These are phyloP conservation scores for Augiades crinisus DNA, from an alignment of 2,888 invertebrate genomes.

Conservation along the genomic window DNA sequence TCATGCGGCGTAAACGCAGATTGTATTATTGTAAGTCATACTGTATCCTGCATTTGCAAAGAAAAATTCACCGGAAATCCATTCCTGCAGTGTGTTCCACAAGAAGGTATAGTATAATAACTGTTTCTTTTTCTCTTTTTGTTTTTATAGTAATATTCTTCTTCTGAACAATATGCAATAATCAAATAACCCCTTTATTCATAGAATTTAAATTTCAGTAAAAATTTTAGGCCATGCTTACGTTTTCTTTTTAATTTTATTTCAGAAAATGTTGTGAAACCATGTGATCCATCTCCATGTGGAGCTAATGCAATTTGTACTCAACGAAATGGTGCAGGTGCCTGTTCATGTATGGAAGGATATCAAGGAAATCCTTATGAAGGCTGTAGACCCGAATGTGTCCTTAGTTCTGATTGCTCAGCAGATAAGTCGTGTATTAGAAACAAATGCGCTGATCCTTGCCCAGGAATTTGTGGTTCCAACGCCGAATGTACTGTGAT, in stretches of 20 bases:
- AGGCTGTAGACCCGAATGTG: slow-evolving; percentile 93
- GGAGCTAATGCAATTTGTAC: slow-evolving; percentile 91
- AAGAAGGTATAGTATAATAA: slow-evolving; percentile 63
- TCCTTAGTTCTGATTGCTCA: slow-evolving; percentile 91
- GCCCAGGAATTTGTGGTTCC: slow-evolving; percentile 91
- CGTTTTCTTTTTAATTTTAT: slow-evolving; percentile 28
- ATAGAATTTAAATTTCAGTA: too few relatives aligned
- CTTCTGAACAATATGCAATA: too few relatives aligned
- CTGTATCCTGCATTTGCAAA: slow-evolving; percentile 90
- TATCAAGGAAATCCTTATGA: slow-evolving; percentile 93
- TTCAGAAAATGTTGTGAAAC: slow-evolving; percentile 83
- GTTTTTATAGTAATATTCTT: too few relatives aligned
- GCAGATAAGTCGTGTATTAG: slow-evolving; percentile 90
- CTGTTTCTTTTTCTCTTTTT: slow-evolving; percentile 2
- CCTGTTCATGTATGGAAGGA: slow-evolving; percentile 90
- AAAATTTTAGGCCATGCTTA: too few relatives aligned
- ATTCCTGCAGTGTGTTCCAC: slow-evolving; percentile 87
- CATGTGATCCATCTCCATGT: slow-evolving; percentile 93
- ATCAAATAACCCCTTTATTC: too few relatives aligned
- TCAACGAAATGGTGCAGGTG: slow-evolving; percentile 88
- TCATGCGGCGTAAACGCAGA: slow-evolving; percentile 91
- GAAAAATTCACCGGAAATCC: slow-evolving; percentile 90
- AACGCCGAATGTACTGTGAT: slow-evolving; percentile 92
- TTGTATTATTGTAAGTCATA: slow-evolving; percentile 89
- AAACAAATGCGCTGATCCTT: slow-evolving; percentile 93